Conservation (phyloP, 2,113 vertebrate species). For the Scatophagus argus region DNA sequence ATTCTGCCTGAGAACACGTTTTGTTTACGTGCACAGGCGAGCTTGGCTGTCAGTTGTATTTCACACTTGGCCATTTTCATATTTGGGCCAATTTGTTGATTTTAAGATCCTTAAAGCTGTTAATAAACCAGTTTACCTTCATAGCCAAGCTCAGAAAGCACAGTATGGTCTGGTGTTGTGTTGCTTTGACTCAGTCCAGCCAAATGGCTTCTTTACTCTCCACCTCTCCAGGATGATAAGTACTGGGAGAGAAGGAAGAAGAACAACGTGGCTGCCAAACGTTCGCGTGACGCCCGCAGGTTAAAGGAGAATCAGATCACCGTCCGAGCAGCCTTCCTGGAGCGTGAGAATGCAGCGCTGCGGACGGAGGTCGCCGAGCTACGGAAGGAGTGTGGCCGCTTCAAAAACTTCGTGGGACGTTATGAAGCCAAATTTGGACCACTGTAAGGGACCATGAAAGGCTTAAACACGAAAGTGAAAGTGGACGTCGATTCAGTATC, state of each 20-base stretch:
- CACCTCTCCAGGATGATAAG: constrained; percentile 88
- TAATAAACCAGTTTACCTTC: neutral
- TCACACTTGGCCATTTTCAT: neutral
- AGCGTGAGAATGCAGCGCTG: constrained; percentile 94
- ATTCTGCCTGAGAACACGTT: neutral
- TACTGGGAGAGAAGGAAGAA: constrained; percentile 97
- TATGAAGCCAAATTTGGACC: constrained; percentile 92
- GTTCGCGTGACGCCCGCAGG: constrained; percentile 94
- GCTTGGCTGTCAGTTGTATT: constrained; percentile 21
- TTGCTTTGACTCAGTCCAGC: neutral
- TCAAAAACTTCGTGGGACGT: constrained; percentile 89
- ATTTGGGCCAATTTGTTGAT: neutral
- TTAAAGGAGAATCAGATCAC: constrained; percentile 99
- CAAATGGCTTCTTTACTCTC: neutral
- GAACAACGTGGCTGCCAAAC: constrained; percentile 96
- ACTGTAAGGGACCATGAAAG: constrained; percentile 86
- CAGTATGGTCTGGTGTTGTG: neutral
- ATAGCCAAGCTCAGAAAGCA: neutral
- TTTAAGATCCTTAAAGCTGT: neutral
- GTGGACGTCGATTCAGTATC: neutral
- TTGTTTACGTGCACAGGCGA: constrained; percentile 39
- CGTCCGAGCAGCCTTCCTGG: constrained; percentile 95
- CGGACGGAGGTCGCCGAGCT: constrained; percentile 93
- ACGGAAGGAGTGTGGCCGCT: constrained; percentile 92
- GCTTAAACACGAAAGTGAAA: neutral